A percentile compares a stretch with the other conserved stretches of the same genome.
Evolutionary conservation across 2,888 invertebrate species (phyloP).

Genomic region (Capitulum mitella): DNA sequence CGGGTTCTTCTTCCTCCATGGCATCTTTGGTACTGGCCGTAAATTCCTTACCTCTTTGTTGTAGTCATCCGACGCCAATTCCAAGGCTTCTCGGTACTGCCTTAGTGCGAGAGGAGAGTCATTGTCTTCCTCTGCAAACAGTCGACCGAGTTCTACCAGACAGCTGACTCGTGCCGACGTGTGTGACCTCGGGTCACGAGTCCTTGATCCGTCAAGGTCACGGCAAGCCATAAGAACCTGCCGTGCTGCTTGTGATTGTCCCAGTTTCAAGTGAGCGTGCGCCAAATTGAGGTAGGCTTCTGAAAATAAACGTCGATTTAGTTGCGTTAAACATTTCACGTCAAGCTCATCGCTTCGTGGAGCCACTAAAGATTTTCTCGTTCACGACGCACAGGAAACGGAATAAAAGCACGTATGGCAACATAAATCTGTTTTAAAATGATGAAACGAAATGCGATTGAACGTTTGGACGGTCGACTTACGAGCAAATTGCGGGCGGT

Average conservation of each 20-base stretch:
- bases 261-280: slow-evolving; percentile 71
- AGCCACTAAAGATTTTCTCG: too few relatives aligned
- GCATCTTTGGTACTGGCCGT: too few relatives aligned
- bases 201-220: slow-evolving; percentile 70
- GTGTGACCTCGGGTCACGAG: slow-evolving; percentile 80
- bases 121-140: slow-evolving; percentile 74
- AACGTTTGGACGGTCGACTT: too few relatives aligned
- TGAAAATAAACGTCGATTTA: too few relatives aligned
- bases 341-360: too few relatives aligned
- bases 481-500: slow-evolving; percentile 87
- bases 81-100: not conserved
- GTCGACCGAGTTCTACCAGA: slow-evolving; percentile 74
- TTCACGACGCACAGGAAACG: too few relatives aligned
- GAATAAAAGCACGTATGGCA: too few relatives aligned
- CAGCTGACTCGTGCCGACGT: slow-evolving; percentile 83
- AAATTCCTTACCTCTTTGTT: not conserved
- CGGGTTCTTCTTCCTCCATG: too few relatives aligned
- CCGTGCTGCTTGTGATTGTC: slow-evolving; percentile 73
- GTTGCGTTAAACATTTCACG: too few relatives aligned
- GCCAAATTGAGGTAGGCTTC: slow-evolving; percentile 93
- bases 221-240: slow-evolving; percentile 73
- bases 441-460: too few relatives aligned
- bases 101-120: slow-evolving; percentile 51
- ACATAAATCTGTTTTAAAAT: too few relatives aligned
- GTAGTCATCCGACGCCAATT: not conserved